Percentiles rank a stretch among this genome's conserved stretches.
phyloP scores from a whole-genome alignment of 2,888 invertebrate genomes.

The Drosophila rellima region DNA sequence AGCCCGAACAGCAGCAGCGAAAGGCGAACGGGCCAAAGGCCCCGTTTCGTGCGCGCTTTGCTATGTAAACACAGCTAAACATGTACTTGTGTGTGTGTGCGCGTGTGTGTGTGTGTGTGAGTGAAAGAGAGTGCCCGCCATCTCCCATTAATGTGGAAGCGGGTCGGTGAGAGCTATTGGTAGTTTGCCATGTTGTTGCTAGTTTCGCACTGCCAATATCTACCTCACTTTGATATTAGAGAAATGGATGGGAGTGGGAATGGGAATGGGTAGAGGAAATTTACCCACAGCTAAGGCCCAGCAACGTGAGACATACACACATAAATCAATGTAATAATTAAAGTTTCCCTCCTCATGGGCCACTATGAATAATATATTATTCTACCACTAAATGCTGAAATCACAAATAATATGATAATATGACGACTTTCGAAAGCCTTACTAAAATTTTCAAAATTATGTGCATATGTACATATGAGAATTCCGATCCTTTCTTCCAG shows the following conservation, averaged over 20 bases:
- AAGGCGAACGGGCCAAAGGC: slow-evolving; percentile 54
- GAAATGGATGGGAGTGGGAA: not conserved
- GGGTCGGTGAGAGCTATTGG: slow-evolving; percentile 31
- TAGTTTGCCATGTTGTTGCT: slow-evolving; percentile 43
- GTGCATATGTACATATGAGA: too few species aligned
- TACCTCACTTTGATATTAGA: slow-evolving; percentile 19
- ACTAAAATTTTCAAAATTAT: too few species aligned
- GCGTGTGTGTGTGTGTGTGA: slow-evolving; percentile 10
- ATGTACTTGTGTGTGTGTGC: slow-evolving; percentile 31
- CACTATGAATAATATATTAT: too few species aligned
- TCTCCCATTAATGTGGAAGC: slow-evolving; percentile 30
- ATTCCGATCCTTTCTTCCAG: too few species aligned
- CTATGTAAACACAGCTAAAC: slow-evolving; percentile 73
- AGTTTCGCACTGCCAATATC: slow-evolving; percentile 42
- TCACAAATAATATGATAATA: too few species aligned
- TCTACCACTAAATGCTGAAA: too few species aligned
- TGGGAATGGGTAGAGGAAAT: not conserved
- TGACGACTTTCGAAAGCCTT: too few species aligned
- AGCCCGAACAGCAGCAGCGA: slow-evolving; percentile 46
- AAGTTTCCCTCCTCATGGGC: too few species aligned
- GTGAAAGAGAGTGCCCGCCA: slow-evolving; percentile 27
- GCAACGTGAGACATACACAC: too few species aligned
- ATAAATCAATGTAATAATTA: too few species aligned
- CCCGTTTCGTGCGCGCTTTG: slow-evolving; percentile 74
- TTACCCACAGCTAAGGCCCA: too few species aligned